These are phyloP conservation scores for Acronicta psi DNA, from an alignment of 2,888 invertebrate genomes.

Conservation along the genomic window DNA sequence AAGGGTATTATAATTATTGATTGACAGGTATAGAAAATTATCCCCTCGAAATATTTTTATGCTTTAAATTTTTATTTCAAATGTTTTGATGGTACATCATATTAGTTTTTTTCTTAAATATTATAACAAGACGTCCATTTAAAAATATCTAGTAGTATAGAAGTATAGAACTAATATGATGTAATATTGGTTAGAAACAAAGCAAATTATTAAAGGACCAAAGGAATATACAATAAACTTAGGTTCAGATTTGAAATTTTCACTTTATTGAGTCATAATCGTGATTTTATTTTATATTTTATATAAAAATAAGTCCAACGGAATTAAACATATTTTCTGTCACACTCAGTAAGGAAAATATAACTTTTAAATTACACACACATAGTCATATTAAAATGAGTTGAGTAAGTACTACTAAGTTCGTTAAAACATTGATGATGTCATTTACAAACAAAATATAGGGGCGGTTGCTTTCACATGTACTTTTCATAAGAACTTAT, in stretches of 20 bases:
- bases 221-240: conserved; percentile 14
- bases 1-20: too few species aligned
- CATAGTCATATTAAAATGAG: conserved; percentile 10
- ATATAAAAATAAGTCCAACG: conserved; percentile 42
- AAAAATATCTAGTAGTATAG: too few species aligned
- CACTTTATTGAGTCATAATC: conserved; percentile 53
- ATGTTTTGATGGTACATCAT: too few species aligned
- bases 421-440: conserved; percentile 5
- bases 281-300: conserved; percentile 49
- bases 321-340: conserved; percentile 25
- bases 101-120: too few species aligned
- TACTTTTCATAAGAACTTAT: conserved; percentile 18
- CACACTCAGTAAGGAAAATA: conserved; percentile 33
- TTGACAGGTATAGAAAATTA: too few species aligned
- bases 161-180: too few species aligned
- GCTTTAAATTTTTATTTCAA: too few species aligned
- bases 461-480: conserved; percentile 7
- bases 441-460: conserved; percentile 8
- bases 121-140: too few species aligned
- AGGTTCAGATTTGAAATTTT: conserved; percentile 27
- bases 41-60: too few species aligned
- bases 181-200: too few species aligned
- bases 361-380: conserved; percentile 29
- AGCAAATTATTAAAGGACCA: too few species aligned
- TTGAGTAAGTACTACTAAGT: conserved; percentile 11